Evolutionary conservation across 2,797 vertebrate genomes (phyloP).

Genomic region (Dromococcyx pavoninus): DNA sequence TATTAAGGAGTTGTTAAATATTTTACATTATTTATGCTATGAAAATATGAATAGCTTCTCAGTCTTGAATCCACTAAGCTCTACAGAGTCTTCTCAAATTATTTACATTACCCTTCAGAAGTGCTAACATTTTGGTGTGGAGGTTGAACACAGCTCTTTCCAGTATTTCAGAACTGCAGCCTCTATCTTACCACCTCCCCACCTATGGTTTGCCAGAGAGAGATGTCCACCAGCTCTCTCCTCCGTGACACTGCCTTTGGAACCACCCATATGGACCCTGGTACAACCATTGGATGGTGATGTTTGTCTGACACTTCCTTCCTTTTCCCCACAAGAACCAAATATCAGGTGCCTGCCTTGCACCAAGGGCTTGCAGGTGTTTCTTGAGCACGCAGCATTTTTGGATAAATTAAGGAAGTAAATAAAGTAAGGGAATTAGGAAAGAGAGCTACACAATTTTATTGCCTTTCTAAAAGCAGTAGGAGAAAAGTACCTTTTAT

Average conservation of each 20-base stretch:
- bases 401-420: not conserved
- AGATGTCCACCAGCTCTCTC: not conserved
- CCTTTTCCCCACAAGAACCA: not conserved
- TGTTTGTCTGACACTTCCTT: not conserved
- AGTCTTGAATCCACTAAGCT: constrained; percentile 15
- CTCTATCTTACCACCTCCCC: not conserved
- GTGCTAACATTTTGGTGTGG: not conserved
- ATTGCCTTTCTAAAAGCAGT: not conserved
- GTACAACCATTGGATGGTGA: not conserved
- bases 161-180: not conserved
- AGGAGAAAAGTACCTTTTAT: not conserved
- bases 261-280: not conserved
- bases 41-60: constrained; percentile 33
- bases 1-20: constrained; percentile 64
- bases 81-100: not conserved
- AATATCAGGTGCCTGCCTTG: not conserved
- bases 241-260: not conserved
- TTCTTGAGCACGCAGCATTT: not conserved
- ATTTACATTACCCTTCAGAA: constrained; percentile 15
- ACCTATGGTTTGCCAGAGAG: not conserved
- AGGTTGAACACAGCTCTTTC: not conserved
- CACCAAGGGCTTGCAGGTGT: not conserved
- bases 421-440: not conserved
- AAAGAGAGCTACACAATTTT: not conserved
- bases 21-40: constrained; percentile 55